These are phyloP conservation scores for Diplosoma virens DNA, from an alignment of 23 tunicate genomes.

Conservation along the genomic window DNA sequence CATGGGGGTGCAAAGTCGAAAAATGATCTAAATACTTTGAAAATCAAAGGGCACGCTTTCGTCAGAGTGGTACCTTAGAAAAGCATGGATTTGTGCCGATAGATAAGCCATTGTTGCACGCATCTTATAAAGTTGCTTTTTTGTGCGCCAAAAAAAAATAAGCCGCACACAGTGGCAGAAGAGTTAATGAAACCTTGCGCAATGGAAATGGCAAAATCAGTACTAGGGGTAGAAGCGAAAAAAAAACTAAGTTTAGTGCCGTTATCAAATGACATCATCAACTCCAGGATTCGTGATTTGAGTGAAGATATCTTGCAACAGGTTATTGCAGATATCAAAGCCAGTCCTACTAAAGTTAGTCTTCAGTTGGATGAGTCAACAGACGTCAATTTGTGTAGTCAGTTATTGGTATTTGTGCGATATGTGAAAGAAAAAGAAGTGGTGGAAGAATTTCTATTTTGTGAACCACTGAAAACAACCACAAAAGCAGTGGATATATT, in stretches of 20 bases:
- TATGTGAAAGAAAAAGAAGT: constrained; percentile 29
- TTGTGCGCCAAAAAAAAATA: too few species aligned
- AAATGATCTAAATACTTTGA: too few species aligned
- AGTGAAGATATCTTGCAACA: constrained; percentile 28
- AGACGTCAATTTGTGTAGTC: too few species aligned
- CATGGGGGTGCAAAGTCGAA: too few species aligned
- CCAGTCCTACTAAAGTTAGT: constrained; percentile 20
- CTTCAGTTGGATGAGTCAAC: constrained; percentile 40
- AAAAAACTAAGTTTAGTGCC: constrained; percentile 22
- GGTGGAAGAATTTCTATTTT: constrained; percentile 21
- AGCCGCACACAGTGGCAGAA: too few species aligned
- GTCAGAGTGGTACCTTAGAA: too few species aligned
- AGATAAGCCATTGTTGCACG: too few species aligned
- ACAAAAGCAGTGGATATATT: constrained; percentile 21
- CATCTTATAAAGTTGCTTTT: too few species aligned
- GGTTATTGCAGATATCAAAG: constrained; percentile 19
- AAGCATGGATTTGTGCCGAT: too few species aligned
- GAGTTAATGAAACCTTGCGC: too few species aligned
- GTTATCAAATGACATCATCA: constrained; percentile 20
- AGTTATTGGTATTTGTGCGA: constrained; percentile 24
- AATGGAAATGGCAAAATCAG: constrained; percentile 23
- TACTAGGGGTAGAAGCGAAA: constrained; percentile 4
- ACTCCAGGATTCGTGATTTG: constrained; percentile 25
- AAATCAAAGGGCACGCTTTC: too few species aligned
- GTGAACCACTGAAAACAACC: constrained; percentile 19